Evolutionary conservation across 2,113 vertebrate species (phyloP).

Genomic region (Rostratula benghalensis): DNA sequence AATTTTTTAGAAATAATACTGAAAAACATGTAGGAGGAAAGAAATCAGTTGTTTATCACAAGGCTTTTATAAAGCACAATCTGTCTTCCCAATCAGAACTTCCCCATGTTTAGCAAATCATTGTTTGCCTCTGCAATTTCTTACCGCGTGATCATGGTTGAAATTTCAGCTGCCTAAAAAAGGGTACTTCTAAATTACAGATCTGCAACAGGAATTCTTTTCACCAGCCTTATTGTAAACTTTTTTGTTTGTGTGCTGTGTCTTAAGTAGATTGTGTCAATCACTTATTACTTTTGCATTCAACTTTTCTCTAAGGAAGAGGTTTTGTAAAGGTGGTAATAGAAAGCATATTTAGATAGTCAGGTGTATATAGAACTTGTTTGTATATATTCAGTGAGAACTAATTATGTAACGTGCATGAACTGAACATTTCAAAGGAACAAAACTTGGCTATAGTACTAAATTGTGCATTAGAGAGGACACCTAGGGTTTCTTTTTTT

Average conservation of each 20-base stretch:
- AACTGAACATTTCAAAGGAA: neutral
- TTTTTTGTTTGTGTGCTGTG: neutral
- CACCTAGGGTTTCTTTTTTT: neutral
- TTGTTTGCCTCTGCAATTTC: neutral
- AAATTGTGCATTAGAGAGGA: neutral
- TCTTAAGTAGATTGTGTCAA: neutral
- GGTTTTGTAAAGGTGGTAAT: neutral
- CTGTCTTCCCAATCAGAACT: neutral
- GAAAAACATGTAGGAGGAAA: neutral
- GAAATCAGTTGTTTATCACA: neutral
- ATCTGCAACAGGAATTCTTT: neutral
- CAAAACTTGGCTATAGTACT: neutral
- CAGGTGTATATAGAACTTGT: neutral
- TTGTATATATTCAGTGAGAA: neutral
- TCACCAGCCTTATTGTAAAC: neutral
- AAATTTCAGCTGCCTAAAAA: neutral
- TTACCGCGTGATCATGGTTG: accelerated
- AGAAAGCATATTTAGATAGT: neutral
- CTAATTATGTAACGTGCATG: neutral
- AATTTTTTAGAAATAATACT: neutral
- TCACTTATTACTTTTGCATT: neutral
- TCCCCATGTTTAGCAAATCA: neutral
- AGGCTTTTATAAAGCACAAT: neutral
- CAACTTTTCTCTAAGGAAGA: neutral
- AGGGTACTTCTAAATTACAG: neutral